Conservation (phyloP, 2,113 vertebrate genomes). For the Urocitellus parryii region DNA sequence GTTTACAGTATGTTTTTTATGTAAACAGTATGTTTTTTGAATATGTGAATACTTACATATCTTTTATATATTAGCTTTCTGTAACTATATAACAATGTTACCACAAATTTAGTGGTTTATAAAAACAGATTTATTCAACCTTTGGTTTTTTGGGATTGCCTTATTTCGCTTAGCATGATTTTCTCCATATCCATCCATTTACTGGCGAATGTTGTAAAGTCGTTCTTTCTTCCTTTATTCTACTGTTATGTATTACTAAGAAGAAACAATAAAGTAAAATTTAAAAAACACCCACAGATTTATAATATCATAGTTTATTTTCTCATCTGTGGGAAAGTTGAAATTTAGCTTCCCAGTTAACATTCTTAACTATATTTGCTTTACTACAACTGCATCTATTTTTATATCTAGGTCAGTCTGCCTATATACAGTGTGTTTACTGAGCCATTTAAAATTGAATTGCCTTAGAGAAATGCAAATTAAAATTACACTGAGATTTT, state of each 20-base stretch:
- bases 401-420: neutral
- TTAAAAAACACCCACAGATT: neutral
- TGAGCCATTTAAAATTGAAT: neutral
- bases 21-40: conserved; percentile 14
- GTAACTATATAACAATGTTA: neutral
- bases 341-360: neutral
- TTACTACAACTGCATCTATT: neutral
- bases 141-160: no score
- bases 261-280: no score
- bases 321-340: neutral
- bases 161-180: no score
- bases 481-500: no score
- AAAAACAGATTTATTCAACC: neutral
- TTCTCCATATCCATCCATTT: no score
- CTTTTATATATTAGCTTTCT: conserved; percentile 24
- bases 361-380: conserved; percentile 18
- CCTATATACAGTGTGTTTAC: neutral
- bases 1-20: neutral
- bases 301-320: conserved; percentile 30
- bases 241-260: no score
- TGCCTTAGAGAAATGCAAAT: neutral
- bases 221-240: no score
- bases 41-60: neutral
- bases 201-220: no score
- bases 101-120: conserved; percentile 27